A percentile compares a stretch with the other conserved stretches of the same genome.
Conservation (phyloP, 2,888 invertebrate genomes). For the Apeira syringaria region DNA sequence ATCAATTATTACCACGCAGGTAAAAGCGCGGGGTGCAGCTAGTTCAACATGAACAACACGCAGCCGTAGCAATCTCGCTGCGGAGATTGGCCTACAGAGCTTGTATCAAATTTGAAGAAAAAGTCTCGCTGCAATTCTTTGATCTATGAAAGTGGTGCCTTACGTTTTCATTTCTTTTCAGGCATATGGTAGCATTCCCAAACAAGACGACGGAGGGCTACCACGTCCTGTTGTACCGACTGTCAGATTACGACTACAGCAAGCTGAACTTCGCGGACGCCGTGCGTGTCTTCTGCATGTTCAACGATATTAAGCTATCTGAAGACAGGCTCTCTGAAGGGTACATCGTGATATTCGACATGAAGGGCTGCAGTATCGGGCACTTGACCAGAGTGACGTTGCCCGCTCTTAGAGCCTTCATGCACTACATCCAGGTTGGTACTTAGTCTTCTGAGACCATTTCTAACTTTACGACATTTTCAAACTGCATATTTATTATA, state of each 20-base stretch:
- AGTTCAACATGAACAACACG: too few species aligned
- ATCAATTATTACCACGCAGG: too few species aligned
- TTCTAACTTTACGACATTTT: too few species aligned
- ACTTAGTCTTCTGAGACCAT: background rate
- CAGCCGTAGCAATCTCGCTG: too few species aligned
- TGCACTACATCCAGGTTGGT: constrained; percentile 86
- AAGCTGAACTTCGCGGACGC: constrained; percentile 86
- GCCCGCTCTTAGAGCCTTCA: constrained; percentile 85
- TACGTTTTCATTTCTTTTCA: constrained; percentile 52
- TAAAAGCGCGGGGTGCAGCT: too few species aligned
- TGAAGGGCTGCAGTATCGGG: constrained; percentile 86
- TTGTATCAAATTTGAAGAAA: too few species aligned
- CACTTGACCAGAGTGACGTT: constrained; percentile 86
- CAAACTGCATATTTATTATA: too few species aligned
- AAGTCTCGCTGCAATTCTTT: too few species aligned
- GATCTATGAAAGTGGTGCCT: too few species aligned
- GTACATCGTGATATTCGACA: constrained; percentile 87
- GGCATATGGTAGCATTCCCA: constrained; percentile 85
- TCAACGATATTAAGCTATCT: constrained; percentile 85
- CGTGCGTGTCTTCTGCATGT: constrained; percentile 86
- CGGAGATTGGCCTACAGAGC: too few species aligned
- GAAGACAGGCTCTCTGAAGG: constrained; percentile 83
- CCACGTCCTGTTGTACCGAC: constrained; percentile 84
- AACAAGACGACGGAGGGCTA: constrained; percentile 85
- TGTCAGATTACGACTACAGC: constrained; percentile 85